phyloP scores from a whole-genome alignment of 2,888 invertebrate species.

The Actias luna region DNA sequence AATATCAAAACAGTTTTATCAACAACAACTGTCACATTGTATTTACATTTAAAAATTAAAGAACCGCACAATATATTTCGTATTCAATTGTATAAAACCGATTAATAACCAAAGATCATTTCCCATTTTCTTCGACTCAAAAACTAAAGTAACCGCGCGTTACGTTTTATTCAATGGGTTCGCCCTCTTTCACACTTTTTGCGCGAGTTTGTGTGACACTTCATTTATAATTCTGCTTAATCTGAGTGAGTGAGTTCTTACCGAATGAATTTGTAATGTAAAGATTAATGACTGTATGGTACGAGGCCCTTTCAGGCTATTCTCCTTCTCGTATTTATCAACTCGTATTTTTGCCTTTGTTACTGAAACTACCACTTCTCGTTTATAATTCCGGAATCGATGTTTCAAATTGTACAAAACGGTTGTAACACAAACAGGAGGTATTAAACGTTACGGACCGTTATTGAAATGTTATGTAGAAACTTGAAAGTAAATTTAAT shows the following conservation, averaged over 20 bases:
- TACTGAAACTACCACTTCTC: conserved; percentile 13
- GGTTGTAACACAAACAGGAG: conserved; percentile 11
- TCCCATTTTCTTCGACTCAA: conserved; percentile 61
- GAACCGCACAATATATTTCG: too few relatives aligned
- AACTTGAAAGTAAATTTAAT: conserved; percentile 74
- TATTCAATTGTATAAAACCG: conserved; percentile 44
- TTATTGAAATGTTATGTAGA: conserved; percentile 74
- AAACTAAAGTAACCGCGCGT: conserved; percentile 58
- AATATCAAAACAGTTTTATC: background rate
- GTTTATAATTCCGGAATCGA: conserved; percentile 10
- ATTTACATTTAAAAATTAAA: background rate
- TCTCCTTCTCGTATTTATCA: conserved; percentile 57
- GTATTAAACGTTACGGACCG: conserved; percentile 50
- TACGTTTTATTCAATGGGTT: conserved; percentile 56
- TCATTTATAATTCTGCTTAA: conserved; percentile 80
- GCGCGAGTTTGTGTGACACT: conserved; percentile 69
- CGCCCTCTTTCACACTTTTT: conserved; percentile 70
- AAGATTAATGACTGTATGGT: conserved; percentile 73
- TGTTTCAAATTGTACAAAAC: conserved; percentile 4
- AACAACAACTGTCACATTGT: background rate
- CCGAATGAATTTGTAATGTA: conserved; percentile 79
- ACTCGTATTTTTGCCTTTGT: conserved; percentile 42
- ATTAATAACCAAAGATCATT: conserved; percentile 51
- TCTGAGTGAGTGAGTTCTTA: conserved; percentile 78
- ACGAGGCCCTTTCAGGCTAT: conserved; percentile 56